Evolutionary conservation across 1,140 invertebrate species (phyloP).

Genomic region (Drosophila lini): DNA sequence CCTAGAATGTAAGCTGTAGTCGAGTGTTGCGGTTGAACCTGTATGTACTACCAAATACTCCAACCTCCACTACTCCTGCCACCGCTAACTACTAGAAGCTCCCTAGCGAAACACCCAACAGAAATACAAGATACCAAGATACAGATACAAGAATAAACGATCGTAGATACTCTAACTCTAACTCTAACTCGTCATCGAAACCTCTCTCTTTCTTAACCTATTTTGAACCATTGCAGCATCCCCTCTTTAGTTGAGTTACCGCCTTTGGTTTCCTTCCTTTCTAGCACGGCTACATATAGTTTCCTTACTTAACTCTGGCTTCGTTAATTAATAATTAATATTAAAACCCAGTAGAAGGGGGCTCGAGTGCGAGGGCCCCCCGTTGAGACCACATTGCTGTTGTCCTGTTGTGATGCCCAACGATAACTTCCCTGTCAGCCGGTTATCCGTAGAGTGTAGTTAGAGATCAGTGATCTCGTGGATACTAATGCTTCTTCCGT

Average conservation of each 20-base stretch:
- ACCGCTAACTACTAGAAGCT: constrained; percentile 33
- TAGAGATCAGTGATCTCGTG: too few relatives aligned
- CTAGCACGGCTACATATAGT: constrained; percentile 46
- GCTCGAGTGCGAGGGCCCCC: constrained; percentile 18
- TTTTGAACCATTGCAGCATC: constrained; percentile 44
- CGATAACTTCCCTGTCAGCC: constrained; percentile 46
- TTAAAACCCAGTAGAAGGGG: constrained; percentile 25
- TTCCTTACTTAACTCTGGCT: constrained; percentile 34
- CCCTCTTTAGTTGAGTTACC: constrained; percentile 47
- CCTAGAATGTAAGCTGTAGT: constrained; percentile 49
- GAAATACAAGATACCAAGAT: constrained; percentile 36
- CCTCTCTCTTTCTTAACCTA: constrained; percentile 16
- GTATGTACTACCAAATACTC: constrained; percentile 39
- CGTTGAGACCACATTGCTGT: constrained; percentile 48
- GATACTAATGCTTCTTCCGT: constrained; percentile 5
- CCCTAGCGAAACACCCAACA: constrained; percentile 24
- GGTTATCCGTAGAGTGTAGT: constrained; percentile 40
- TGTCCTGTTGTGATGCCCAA: constrained; percentile 47
- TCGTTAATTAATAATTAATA: constrained; percentile 3
- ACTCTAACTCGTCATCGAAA: constrained; percentile 25
- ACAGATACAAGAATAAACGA: constrained; percentile 33
- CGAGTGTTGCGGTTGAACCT: constrained; percentile 56
- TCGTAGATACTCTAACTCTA: constrained; percentile 32
- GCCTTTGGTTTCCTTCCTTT: constrained; percentile 48
- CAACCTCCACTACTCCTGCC: constrained; percentile 42